A percentile compares a stretch with the other conserved stretches of the same genome.
Evolutionary conservation across 2,797 vertebrate genomes (phyloP).

Genomic region (Sciurus carolinensis): DNA sequence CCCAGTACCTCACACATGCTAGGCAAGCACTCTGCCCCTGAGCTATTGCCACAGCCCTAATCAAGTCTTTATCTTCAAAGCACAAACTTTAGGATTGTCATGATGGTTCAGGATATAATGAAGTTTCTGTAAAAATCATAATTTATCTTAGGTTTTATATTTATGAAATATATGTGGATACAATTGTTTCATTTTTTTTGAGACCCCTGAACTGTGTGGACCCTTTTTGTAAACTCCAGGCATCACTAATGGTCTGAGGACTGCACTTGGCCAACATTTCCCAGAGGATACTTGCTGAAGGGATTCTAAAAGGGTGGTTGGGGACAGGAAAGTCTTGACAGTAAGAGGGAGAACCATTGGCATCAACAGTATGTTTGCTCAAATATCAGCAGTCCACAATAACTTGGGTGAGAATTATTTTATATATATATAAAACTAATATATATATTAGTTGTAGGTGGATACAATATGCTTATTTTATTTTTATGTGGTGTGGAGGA

Average conservation of each 20-base stretch:
- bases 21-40: too few relatives aligned
- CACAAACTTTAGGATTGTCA: constrained; percentile 6
- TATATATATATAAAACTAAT: too few relatives aligned
- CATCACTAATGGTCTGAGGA: background rate
- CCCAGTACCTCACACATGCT: too few relatives aligned
- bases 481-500: too few relatives aligned
- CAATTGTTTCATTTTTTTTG: constrained; percentile 13
- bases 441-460: too few relatives aligned
- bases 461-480: too few relatives aligned
- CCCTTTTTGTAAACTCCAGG: background rate
- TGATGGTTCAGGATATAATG: background rate
- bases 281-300: constrained; percentile 52
- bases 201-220: background rate
- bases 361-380: constrained; percentile 34
- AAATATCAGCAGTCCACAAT: background rate
- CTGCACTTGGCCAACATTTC: background rate
- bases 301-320: background rate
- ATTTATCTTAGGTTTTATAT: constrained; percentile 44
- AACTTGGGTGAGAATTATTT: background rate
- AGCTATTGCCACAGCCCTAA: too few relatives aligned
- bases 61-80: background rate
- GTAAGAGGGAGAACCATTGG: background rate
- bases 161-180: background rate
- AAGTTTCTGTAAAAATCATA: constrained; percentile 54
- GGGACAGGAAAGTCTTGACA: constrained; percentile 30